Conservation (phyloP, 2,797 vertebrate genomes). For the Myotis pilosus region DNA sequence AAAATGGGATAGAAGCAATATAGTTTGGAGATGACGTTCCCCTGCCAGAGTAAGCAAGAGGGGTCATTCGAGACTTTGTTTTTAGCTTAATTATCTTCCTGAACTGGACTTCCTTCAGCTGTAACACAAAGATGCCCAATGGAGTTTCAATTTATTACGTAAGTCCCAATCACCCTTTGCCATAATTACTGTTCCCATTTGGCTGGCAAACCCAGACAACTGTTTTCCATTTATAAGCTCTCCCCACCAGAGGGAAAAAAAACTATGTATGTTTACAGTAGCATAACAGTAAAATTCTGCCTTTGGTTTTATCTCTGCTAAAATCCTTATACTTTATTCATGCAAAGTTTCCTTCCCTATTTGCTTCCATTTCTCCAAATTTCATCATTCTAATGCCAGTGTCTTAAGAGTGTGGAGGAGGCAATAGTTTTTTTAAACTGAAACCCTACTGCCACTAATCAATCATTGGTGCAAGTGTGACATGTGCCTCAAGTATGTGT, state of each 20-base stretch:
- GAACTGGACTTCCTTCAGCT: not conserved
- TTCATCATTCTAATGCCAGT: not conserved
- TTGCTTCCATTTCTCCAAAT: conserved; percentile 11
- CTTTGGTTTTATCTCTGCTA: conserved; percentile 21
- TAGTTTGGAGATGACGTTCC: not conserved
- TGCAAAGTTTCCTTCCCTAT: not conserved
- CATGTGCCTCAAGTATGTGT: not conserved
- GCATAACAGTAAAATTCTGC: not conserved
- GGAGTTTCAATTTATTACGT: not conserved
- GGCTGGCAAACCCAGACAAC: not conserved
- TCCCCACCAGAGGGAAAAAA: not conserved
- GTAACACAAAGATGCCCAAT: not conserved
- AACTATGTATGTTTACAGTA: not conserved
- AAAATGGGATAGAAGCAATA: not conserved
- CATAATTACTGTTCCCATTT: not conserved
- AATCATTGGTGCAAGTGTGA: not conserved
- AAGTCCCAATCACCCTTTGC: not conserved
- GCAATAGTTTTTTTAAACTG: not conserved
- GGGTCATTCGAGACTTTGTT: not conserved
- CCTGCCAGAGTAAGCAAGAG: not conserved
- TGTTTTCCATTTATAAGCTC: not conserved
- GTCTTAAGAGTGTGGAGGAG: not conserved
- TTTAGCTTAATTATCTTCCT: not conserved
- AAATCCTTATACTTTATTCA: conserved; percentile 29
- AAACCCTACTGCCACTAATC: not conserved